phyloP scores from a whole-genome alignment of 2,113 vertebrate genomes.

The Crotalus tigris region DNA sequence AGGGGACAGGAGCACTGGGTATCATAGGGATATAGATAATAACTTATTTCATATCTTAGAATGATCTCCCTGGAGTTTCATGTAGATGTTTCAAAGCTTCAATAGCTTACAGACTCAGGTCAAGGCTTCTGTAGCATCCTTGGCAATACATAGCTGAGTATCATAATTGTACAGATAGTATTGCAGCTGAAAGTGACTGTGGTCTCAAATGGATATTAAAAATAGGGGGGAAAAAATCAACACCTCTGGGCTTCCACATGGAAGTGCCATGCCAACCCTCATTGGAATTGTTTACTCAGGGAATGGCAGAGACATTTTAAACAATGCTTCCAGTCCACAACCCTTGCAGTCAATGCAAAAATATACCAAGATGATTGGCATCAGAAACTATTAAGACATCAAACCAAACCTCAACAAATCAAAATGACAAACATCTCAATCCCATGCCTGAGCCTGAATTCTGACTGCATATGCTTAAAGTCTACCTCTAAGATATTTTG shows the following conservation, averaged over 20 bases:
- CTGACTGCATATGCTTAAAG: background rate
- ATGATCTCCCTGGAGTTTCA: background rate
- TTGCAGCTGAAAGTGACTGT: background rate
- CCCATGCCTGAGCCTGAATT: background rate
- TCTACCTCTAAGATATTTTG: background rate
- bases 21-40: background rate
- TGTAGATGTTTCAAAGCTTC: background rate
- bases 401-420: background rate
- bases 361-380: background rate
- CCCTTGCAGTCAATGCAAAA: background rate
- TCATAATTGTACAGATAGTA: background rate
- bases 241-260: background rate
- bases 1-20: background rate
- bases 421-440: background rate
- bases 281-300: background rate
- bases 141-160: background rate
- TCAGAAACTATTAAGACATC: background rate
- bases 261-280: background rate
- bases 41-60: background rate
- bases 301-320: background rate
- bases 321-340: background rate
- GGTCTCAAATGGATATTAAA: background rate
- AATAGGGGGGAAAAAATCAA: background rate
- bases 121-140: background rate
- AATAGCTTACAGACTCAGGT: background rate